phyloP scores from a whole-genome alignment of 2,888 invertebrate species.

The Tenthredo livida region DNA sequence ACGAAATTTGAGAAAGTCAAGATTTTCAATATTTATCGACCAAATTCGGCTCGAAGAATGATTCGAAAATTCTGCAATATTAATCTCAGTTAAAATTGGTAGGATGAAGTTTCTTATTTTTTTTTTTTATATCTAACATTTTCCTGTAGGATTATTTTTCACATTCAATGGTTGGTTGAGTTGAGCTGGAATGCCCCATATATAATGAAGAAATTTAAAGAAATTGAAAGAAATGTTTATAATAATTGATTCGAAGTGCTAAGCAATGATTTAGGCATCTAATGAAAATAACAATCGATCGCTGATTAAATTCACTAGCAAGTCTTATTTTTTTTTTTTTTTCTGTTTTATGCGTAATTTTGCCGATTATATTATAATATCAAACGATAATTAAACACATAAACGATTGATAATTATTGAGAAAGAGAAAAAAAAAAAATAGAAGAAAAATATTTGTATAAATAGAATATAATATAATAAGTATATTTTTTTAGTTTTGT shows the following conservation, averaged over 20 bases:
- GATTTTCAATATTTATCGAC: too few species aligned
- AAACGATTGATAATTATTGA: neutral
- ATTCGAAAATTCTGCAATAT: too few species aligned
- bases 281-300: neutral
- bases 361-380: neutral
- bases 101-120: too few species aligned
- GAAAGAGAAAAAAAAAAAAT: neutral
- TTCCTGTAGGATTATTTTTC: too few species aligned
- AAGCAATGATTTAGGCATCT: neutral
- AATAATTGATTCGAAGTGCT: neutral
- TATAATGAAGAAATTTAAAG: too few species aligned
- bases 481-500: neutral
- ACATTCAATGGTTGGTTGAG: too few species aligned
- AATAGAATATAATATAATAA: slow-evolving; percentile 24
- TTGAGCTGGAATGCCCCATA: too few species aligned
- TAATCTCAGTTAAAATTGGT: too few species aligned
- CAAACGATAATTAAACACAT: neutral
- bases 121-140: too few species aligned
- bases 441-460: slow-evolving; percentile 12
- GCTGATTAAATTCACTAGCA: neutral
- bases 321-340: neutral
- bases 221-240: neutral
- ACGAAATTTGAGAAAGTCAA: too few species aligned
- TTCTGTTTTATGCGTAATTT: neutral
- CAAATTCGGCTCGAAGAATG: too few species aligned